Conservation (phyloP, 2,888 invertebrate genomes). For the Parnassius mnemosyne region DNA sequence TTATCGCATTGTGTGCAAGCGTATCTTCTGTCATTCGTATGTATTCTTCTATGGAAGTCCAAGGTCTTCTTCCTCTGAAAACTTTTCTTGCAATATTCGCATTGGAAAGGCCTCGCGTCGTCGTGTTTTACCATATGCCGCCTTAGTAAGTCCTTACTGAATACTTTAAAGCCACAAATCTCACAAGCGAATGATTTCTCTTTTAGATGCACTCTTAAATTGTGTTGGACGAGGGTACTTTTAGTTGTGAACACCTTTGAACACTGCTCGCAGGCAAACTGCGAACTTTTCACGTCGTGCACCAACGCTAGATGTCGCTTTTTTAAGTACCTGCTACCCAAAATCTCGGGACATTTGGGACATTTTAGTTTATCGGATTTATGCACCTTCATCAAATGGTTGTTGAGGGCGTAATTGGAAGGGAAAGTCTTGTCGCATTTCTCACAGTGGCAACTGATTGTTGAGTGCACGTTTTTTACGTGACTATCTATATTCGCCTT, state of each 20-base stretch:
- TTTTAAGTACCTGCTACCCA: slow-evolving; percentile 52
- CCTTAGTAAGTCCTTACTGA: slow-evolving; percentile 66
- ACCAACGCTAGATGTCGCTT: slow-evolving; percentile 58
- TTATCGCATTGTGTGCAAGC: slow-evolving; percentile 75
- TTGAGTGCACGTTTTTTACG: slow-evolving; percentile 46
- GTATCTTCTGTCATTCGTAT: slow-evolving; percentile 78
- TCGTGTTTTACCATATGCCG: slow-evolving; percentile 80
- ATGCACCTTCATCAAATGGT: slow-evolving; percentile 35
- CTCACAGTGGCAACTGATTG: slow-evolving; percentile 36
- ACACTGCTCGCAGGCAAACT: slow-evolving; percentile 60
- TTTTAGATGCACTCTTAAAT: slow-evolving; percentile 58
- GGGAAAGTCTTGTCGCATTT: slow-evolving; percentile 41
- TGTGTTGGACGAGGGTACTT: slow-evolving; percentile 52
- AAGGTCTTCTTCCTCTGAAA: slow-evolving; percentile 80
- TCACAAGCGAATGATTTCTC: slow-evolving; percentile 56
- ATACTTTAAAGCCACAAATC: slow-evolving; percentile 62
- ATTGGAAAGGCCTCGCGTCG: slow-evolving; percentile 77
- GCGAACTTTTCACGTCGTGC: slow-evolving; percentile 55
- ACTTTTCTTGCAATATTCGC: slow-evolving; percentile 78
- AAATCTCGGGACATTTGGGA: slow-evolving; percentile 54
- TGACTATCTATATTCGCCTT: slow-evolving; percentile 53
- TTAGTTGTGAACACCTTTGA: slow-evolving; percentile 49
- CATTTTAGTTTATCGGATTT: slow-evolving; percentile 42
- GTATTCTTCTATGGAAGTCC: slow-evolving; percentile 76
- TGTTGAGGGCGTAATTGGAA: slow-evolving; percentile 37